Base-by-base conservation (phyloP, 2,888 invertebrate species). In the Chaitophorus viminalis region DNA sequence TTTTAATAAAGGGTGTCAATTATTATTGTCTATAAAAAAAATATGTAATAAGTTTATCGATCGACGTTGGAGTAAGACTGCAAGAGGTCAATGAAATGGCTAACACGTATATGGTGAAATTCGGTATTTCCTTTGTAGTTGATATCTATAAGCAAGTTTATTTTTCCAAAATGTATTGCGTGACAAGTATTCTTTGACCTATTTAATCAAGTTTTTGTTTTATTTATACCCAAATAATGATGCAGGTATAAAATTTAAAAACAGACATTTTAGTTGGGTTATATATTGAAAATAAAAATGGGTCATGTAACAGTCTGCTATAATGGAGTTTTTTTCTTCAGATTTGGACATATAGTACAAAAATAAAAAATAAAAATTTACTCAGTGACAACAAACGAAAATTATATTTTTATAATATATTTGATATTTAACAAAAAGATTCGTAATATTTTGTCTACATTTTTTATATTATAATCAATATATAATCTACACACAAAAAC, bases 61-160 rank as follows among this genome's bases (percentile, higher is more conserved):
- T 81, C 78, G 79, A 25, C 46, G 81, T 81, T 74, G 72, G n/a
- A 74, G 72, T n/a, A n/a, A n/a, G n/a, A n/a, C n/a, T n/a, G n/a
- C 36, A 39, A 18, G 60, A 46, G 87, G 87, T 87, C 87, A 87
- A 87, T 87, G 87, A 74, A 87, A 87, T 87, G 74, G 74, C 39
- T 65, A 31, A 81, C 87, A 87, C 60, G 87, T 81, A 29, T 86
- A 36, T 54, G 29, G 65, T 81, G 39, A 60, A 81, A 74, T 81
- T 81, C 52, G 31, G 33, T 39, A 33, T 87, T 87, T 86, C 77
- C 39, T 72, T 79, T 81, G 81, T 60, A 18, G n/a, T 46, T 65
- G 54, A 31, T 78, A 54, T 52, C 46, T 68, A 17, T 76, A 76
- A 18, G 72, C 39, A 70, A 72, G 36, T 36, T 31, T 31, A 21